Evolutionary conservation across 2,113 vertebrate species (phyloP).

Genomic region (Nibea albiflora): DNA sequence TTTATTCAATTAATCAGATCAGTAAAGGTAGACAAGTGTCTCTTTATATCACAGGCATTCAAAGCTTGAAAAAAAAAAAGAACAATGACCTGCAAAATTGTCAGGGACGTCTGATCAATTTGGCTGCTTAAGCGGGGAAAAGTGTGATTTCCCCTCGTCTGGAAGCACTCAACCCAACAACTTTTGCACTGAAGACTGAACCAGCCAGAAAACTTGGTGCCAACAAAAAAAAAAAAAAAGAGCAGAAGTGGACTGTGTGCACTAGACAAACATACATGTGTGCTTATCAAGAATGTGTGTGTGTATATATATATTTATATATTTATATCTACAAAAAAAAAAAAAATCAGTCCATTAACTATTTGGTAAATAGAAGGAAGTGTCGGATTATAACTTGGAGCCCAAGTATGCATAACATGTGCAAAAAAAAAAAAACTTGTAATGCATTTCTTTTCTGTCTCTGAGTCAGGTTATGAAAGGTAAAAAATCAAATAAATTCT

Average conservation of each 20-base stretch:
- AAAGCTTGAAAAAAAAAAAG: background rate
- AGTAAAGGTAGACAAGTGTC: background rate
- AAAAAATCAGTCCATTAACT: conserved; percentile 60
- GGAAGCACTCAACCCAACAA: conserved; percentile 24
- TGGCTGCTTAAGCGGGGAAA: conserved; percentile 23
- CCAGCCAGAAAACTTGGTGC: conserved; percentile 32
- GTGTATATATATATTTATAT: conserved; percentile 10
- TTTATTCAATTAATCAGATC: conserved; percentile 1
- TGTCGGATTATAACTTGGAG: conserved; percentile 70
- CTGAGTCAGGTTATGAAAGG: conserved; percentile 40
- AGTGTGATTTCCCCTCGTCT: conserved; percentile 1
- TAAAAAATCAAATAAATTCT: conserved; percentile 52
- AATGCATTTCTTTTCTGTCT: conserved; percentile 50
- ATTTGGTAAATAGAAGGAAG: conserved; percentile 76
- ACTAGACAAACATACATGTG: conserved; percentile 61
- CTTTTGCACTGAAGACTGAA: conserved; percentile 47
- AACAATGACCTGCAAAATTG: conserved; percentile 1
- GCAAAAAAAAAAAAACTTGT: conserved; percentile 34
- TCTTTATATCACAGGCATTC: background rate
- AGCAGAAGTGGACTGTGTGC: conserved; percentile 42
- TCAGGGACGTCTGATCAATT: background rate
- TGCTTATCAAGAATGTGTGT: conserved; percentile 55
- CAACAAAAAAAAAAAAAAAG: conserved; percentile 22
- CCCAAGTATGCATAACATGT: conserved; percentile 70
- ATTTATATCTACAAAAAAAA: background rate